These are phyloP conservation scores for Mechanitis messenoides DNA, from an alignment of 2,888 invertebrate species.

Conservation along the genomic window DNA sequence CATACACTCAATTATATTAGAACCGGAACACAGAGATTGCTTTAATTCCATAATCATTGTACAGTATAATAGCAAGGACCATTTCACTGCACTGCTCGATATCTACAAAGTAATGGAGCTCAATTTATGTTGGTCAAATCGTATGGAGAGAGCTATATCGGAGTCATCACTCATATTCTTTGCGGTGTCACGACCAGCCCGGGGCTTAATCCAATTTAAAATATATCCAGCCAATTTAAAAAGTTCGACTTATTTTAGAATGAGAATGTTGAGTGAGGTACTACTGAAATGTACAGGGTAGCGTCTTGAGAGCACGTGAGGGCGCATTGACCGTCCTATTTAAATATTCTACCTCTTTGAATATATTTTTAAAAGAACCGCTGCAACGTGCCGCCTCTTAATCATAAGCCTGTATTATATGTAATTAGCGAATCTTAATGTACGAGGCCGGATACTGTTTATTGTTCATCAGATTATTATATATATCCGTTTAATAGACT, in stretches of 20 bases:
- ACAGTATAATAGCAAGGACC: conserved; percentile 34
- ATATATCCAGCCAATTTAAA: conserved; percentile 62
- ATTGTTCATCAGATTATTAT: no score
- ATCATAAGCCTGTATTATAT: conserved; percentile 36
- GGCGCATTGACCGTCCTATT: conserved; percentile 64
- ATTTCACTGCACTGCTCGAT: conserved; percentile 27
- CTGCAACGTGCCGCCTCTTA: conserved; percentile 38
- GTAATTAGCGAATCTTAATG: conserved; percentile 32
- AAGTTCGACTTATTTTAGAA: conserved; percentile 53
- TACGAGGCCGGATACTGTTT: not conserved
- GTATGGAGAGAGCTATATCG: conserved; percentile 33
- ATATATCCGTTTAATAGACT: conserved; percentile 7
- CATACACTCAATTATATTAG: conserved; percentile 50
- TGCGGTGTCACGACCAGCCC: conserved; percentile 69
- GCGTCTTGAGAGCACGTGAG: conserved; percentile 57
- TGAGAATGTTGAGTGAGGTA: conserved; percentile 35
- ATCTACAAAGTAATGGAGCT: conserved; percentile 30
- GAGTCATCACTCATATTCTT: conserved; percentile 72
- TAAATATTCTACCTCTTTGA: conserved; percentile 51
- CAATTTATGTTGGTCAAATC: conserved; percentile 33
- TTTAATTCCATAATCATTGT: conserved; percentile 66
- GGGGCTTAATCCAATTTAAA: conserved; percentile 70
- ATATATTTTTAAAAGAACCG: conserved; percentile 42
- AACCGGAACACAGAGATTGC: conserved; percentile 65
- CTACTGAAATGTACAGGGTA: conserved; percentile 51